These are phyloP conservation scores for Polypedilum pembai DNA, from an alignment of 1,140 invertebrate genomes.

Conservation along the genomic window DNA sequence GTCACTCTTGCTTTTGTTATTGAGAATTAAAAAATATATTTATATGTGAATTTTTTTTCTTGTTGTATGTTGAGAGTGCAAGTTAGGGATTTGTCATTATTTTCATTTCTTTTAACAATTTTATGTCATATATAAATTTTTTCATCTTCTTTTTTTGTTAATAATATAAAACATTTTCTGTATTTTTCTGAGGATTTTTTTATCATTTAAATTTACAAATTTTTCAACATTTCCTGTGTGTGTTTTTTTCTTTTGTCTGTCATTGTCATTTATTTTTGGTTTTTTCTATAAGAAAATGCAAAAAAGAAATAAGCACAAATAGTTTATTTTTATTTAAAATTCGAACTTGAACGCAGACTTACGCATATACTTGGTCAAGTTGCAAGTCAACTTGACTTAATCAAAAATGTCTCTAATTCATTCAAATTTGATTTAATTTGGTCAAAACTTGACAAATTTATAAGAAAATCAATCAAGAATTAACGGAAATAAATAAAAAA, in stretches of 20 bases:
- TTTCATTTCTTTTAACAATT: background rate
- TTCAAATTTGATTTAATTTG: too few species aligned
- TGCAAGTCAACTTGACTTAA: too few species aligned
- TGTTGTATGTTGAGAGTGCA: background rate
- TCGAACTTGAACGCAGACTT: too few species aligned
- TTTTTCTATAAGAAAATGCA: background rate
- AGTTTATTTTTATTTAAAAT: too few species aligned
- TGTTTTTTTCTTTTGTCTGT: background rate
- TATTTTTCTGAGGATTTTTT: background rate
- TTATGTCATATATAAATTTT: background rate
- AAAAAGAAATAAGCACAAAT: too few species aligned
- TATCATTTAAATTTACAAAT: background rate
- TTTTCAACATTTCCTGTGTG: slow-evolving; percentile 3
- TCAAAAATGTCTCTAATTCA: too few species aligned
- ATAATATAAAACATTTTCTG: background rate
- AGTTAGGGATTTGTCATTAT: background rate
- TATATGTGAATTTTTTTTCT: background rate
- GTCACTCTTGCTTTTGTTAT: background rate
- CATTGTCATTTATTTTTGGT: background rate
- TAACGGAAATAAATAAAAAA: too few species aligned
- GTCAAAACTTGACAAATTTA: too few species aligned
- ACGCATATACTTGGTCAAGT: too few species aligned
- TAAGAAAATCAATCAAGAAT: too few species aligned
- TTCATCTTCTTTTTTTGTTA: background rate
- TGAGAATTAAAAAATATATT: too few species aligned